Evolutionary conservation across 2,797 vertebrate species (phyloP).

Genomic region (Pyrocephalus nanus): DNA sequence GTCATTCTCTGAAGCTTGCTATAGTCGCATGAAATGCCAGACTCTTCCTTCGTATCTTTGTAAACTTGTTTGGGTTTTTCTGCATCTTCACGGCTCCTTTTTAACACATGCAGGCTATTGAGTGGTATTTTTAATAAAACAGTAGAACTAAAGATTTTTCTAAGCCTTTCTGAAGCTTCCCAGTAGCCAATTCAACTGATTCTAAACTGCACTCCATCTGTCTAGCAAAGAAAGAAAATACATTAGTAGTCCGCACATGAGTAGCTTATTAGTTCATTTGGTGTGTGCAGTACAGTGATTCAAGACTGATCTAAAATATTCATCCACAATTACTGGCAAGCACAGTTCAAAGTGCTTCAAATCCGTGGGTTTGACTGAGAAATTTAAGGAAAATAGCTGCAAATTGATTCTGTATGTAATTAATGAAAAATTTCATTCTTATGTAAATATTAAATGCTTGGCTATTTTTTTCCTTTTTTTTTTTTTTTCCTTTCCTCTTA

Average conservation of each 20-base stretch:
- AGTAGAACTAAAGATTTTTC: conserved; percentile 27
- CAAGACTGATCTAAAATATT: conserved; percentile 81
- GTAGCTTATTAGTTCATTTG: conserved; percentile 81
- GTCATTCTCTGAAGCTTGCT: not conserved
- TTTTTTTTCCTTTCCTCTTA: not conserved
- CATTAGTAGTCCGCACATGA: conserved; percentile 81
- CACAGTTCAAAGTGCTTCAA: conserved; percentile 73
- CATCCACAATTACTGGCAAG: conserved; percentile 80
- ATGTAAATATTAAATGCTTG: conserved; percentile 59
- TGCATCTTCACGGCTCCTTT: not conserved
- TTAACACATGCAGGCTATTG: not conserved
- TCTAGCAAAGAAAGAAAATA: conserved; percentile 54
- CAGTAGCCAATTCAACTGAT: conserved; percentile 28
- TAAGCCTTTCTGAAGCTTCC: conserved; percentile 34
- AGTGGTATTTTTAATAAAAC: conserved; percentile 17
- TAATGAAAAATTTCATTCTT: conserved; percentile 70
- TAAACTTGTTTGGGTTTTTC: not conserved
- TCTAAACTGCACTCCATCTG: conserved; percentile 61
- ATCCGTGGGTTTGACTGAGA: conserved; percentile 72
- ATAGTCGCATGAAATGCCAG: not conserved
- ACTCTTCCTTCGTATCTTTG: not conserved
- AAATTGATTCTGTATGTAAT: conserved; percentile 73
- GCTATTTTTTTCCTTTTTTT: not conserved
- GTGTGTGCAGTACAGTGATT: conserved; percentile 70
- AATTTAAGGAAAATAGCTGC: conserved; percentile 70